A percentile compares a stretch with the other conserved stretches of the same genome.
These are phyloP conservation scores for Tursiops truncatus DNA, from an alignment of 2,113 vertebrate genomes.

Conservation along the genomic window DNA sequence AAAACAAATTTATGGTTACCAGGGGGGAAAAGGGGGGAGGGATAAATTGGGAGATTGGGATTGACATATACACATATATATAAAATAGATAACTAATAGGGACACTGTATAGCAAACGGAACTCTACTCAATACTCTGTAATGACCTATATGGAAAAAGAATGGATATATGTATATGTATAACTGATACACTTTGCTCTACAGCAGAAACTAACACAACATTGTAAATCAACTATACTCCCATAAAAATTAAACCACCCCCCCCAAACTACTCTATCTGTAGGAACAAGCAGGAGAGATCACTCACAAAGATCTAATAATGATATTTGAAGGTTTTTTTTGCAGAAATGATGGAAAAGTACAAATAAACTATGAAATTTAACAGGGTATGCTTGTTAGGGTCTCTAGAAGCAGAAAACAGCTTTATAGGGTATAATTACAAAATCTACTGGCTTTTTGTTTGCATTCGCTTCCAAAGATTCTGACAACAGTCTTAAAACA, in stretches of 20 bases:
- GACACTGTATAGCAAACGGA: not conserved
- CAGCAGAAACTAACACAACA: not conserved
- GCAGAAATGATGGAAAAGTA: not conserved
- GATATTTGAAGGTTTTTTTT: constrained; percentile 24
- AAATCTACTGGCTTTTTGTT: not conserved
- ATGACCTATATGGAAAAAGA: not conserved
- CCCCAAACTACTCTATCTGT: not conserved
- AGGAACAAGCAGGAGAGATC: not conserved
- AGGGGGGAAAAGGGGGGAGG: not conserved
- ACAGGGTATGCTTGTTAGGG: not conserved
- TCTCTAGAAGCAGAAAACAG: not conserved
- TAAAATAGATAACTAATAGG: not conserved
- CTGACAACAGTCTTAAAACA: not conserved
- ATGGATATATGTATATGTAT: not conserved
- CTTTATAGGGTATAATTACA: not conserved
- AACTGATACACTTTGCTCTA: not conserved
- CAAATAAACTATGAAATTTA: not conserved
- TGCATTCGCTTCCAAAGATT: not conserved
- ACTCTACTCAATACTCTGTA: not conserved
- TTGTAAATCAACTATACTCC: not conserved
- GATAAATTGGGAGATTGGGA: not conserved
- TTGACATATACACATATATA: not conserved
- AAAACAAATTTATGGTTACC: not conserved
- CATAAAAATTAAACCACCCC: not conserved
- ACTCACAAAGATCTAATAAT: constrained; percentile 53